A percentile compares a stretch with the other conserved stretches of the same genome.
Evolutionary conservation across 2,797 vertebrate species (phyloP).

Genomic region (Molossus molossus): DNA sequence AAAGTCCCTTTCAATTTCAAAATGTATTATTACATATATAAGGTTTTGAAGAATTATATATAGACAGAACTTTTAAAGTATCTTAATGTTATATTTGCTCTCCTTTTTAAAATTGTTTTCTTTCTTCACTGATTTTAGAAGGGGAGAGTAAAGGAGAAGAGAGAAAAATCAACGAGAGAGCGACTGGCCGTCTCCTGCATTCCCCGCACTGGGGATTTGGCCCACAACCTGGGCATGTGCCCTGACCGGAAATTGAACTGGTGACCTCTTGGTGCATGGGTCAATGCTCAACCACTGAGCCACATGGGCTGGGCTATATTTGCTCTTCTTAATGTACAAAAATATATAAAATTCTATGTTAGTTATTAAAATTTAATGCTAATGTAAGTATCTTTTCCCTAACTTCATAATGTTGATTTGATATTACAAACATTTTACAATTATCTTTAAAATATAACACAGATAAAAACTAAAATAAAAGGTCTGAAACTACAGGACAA

Average conservation of each 20-base stretch:
- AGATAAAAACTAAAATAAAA: slow-evolving; percentile 19
- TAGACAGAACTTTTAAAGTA: background rate
- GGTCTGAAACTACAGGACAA: background rate
- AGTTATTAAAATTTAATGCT: slow-evolving; percentile 1
- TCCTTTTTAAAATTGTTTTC: too few species aligned
- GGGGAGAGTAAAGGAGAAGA: too few species aligned
- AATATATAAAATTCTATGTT: background rate
- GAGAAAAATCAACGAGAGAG: too few species aligned
- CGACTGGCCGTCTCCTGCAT: too few species aligned
- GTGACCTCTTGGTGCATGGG: too few species aligned
- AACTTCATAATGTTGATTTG: background rate
- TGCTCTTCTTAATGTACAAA: slow-evolving; percentile 1
- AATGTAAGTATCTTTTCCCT: slow-evolving; percentile 8
- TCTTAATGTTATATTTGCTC: background rate
- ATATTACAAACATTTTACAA: background rate
- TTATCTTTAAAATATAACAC: background rate
- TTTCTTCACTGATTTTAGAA: background rate
- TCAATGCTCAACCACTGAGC: too few species aligned
- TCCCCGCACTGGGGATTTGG: too few species aligned
- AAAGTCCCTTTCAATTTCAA: slow-evolving; percentile 36
- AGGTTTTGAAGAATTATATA: slow-evolving; percentile 23
- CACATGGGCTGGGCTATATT: too few species aligned
- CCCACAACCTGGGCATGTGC: too few species aligned
- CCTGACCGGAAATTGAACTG: too few species aligned
- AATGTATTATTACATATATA: background rate